phyloP scores from a whole-genome alignment of 2,888 invertebrate species.

The Neoaliturus tenellus region DNA sequence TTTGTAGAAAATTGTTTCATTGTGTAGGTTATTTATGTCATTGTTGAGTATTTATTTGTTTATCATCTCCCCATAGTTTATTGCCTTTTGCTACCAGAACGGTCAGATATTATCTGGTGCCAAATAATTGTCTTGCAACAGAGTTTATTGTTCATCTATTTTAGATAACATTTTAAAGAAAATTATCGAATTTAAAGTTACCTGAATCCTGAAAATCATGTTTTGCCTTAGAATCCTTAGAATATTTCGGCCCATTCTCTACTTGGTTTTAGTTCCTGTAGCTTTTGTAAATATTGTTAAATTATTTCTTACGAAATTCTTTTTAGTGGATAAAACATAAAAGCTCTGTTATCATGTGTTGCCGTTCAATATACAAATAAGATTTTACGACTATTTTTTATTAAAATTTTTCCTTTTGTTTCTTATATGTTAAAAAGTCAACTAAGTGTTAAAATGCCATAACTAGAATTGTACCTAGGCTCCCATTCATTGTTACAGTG shows the following conservation, averaged over 20 bases:
- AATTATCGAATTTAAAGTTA: constrained; percentile 21
- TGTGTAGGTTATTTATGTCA: constrained; percentile 45
- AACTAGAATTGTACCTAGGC: too few species aligned
- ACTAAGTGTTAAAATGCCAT: too few species aligned
- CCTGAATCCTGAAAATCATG: neutral
- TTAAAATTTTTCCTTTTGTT: too few species aligned
- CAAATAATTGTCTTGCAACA: neutral
- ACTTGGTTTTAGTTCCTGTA: constrained; percentile 52
- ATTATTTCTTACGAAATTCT: constrained; percentile 34
- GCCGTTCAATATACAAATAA: neutral
- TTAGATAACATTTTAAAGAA: neutral
- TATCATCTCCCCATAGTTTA: constrained; percentile 9
- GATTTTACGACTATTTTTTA: neutral
- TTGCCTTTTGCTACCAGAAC: constrained; percentile 1
- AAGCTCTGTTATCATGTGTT: neutral
- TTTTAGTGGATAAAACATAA: neutral
- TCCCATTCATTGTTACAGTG: too few species aligned
- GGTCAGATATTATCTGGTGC: constrained; percentile 7
- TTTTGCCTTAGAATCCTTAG: neutral
- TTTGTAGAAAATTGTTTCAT: constrained; percentile 43
- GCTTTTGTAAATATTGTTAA: constrained; percentile 37
- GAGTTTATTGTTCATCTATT: neutral
- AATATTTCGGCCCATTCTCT: neutral
- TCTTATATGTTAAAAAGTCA: too few species aligned
- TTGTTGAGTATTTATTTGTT: constrained; percentile 49